Evolutionary conservation across 1,140 invertebrate genomes (phyloP).

Genomic region (Orussus abietinus): DNA sequence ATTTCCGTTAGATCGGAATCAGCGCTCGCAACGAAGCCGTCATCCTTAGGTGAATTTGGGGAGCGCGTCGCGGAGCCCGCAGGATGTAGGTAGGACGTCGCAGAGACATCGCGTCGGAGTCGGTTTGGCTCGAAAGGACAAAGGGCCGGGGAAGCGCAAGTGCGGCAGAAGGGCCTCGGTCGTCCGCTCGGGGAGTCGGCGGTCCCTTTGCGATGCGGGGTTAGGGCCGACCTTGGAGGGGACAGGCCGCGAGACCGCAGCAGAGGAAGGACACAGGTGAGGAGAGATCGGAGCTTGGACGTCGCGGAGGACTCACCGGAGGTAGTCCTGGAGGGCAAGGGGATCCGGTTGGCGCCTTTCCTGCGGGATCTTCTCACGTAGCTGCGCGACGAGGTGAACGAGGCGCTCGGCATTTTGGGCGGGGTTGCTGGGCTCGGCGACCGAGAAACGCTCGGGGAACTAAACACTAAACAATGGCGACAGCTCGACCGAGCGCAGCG

Average conservation of each 20-base stretch:
- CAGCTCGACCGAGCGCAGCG: conserved; percentile 46
- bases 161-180: too few relatives aligned
- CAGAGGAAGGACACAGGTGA: too few relatives aligned
- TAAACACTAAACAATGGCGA: conserved; percentile 52
- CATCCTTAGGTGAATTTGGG: too few relatives aligned
- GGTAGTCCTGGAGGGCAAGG: conserved; percentile 72
- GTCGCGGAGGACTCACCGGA: conserved; percentile 57
- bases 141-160: conserved; percentile 3
- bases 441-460: conserved; percentile 24
- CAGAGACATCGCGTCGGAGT: too few relatives aligned
- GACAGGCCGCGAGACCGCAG: too few relatives aligned
- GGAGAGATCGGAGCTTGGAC: conserved; percentile 1
- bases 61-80: too few relatives aligned
- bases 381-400: conserved; percentile 81
- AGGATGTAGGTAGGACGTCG: too few relatives aligned
- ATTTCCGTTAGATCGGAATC: too few relatives aligned
- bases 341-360: conserved; percentile 80
- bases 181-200: too few relatives aligned
- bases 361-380: conserved; percentile 79
- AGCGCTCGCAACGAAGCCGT: too few relatives aligned
- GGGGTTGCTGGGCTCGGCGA: conserved; percentile 15
- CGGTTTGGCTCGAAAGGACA: conserved; percentile 7
- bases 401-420: conserved; percentile 81
- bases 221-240: too few relatives aligned
- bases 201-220: too few relatives aligned